These are phyloP conservation scores for Camelus bactrianus DNA, from an alignment of 2,113 vertebrate genomes.

Conservation along the genomic window DNA sequence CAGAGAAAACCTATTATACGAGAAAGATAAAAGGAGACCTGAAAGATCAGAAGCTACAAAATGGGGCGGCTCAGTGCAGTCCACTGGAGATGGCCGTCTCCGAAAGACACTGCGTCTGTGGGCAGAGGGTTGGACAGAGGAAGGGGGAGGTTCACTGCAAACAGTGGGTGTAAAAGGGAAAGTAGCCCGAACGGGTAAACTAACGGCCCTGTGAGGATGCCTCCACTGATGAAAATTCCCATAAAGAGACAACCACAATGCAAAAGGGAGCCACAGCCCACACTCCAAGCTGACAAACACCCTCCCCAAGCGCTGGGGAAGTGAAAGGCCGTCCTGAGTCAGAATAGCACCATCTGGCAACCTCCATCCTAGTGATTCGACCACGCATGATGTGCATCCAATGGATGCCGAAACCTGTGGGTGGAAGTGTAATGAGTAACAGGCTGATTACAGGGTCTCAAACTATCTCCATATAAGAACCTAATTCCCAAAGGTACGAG, in stretches of 20 bases:
- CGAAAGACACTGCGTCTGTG: not conserved
- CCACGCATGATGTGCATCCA: accelerated
- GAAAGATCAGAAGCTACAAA: not conserved
- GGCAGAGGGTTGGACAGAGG: not conserved
- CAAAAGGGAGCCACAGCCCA: not conserved
- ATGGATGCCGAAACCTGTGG: not conserved
- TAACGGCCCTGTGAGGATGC: not conserved
- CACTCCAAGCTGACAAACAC: accelerated
- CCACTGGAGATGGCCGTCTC: not conserved
- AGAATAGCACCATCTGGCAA: not conserved
- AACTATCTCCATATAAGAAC: not conserved
- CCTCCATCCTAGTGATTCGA: not conserved
- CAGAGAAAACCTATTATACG: not conserved
- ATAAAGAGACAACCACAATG: not conserved
- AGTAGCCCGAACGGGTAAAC: not conserved
- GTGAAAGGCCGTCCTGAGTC: not conserved
- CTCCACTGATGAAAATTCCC: not conserved
- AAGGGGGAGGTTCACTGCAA: accelerated
- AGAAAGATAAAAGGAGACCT: not conserved
- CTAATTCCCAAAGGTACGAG: not conserved
- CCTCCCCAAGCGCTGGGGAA: accelerated
- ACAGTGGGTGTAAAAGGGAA: not conserved
- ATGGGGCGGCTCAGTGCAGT: too few species aligned
- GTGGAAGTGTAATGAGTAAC: not conserved
- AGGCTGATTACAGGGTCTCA: not conserved